These are phyloP conservation scores for Hippasteria phrygiana DNA, from an alignment of 53 echinoderm and acorn worm species.

Conservation along the genomic window DNA sequence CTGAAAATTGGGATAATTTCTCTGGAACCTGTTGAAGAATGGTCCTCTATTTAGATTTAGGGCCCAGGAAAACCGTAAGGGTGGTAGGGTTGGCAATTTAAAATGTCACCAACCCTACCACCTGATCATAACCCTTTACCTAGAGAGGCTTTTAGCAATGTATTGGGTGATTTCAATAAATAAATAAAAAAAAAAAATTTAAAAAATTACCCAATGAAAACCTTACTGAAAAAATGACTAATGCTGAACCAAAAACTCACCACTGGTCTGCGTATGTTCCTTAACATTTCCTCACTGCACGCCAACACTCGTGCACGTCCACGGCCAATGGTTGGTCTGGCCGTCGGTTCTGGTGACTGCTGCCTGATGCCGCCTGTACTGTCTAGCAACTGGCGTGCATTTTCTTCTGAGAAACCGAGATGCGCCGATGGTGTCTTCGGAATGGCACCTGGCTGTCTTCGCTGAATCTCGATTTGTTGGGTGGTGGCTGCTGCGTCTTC, in stretches of 20 bases:
- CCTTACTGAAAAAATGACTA: not conserved
- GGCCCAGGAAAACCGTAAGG: no score
- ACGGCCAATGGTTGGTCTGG: conserved; percentile 19
- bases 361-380: not conserved
- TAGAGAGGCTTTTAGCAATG: no score
- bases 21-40: no score
- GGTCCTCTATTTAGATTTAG: no score
- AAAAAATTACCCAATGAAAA: no score
- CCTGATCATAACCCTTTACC: no score
- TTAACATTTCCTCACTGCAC: conserved; percentile 14
- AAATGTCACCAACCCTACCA: no score
- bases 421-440: not conserved
- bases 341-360: not conserved
- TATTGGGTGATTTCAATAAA: no score
- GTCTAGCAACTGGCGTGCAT: no score
- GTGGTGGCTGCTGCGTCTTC: not conserved
- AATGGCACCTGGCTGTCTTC: not conserved
- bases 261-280: conserved; percentile 37
- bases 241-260: not conserved
- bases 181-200: no score
- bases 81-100: no score
- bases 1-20: no score
- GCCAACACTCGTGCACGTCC: conserved; percentile 25
- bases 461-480: not conserved
- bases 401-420: not conserved